Evolutionary conservation across 1,140 invertebrate genomes (phyloP).

Genomic region (Tetramorium simillimum): DNA sequence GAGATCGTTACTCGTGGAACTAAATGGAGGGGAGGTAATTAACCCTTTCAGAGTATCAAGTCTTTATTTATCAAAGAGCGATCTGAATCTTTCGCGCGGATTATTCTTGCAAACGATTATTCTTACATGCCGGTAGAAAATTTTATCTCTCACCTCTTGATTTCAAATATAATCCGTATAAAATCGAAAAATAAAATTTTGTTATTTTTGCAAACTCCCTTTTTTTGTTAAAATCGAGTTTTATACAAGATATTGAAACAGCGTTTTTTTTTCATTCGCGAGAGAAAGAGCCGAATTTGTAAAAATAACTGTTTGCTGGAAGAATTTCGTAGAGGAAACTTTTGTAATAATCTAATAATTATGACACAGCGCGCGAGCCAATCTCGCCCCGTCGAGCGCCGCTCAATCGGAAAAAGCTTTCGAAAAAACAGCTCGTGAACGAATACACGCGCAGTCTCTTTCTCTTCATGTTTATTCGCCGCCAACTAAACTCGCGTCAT

Average conservation of each 20-base stretch:
- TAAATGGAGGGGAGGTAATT: slow-evolving; percentile 34
- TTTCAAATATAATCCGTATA: neutral
- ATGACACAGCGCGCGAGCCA: slow-evolving; percentile 8
- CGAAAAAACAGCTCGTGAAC: slow-evolving; percentile 39
- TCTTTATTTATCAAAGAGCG: slow-evolving; percentile 8
- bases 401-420: slow-evolving; percentile 54
- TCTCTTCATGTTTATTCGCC: slow-evolving; percentile 53
- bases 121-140: neutral
- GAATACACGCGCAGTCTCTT: slow-evolving; percentile 34
- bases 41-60: neutral
- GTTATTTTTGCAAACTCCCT: slow-evolving; percentile 12
- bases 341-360: slow-evolving; percentile 59
- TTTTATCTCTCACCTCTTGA: neutral
- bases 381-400: neutral
- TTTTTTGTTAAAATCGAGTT: neutral
- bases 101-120: neutral
- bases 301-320: slow-evolving; percentile 22
- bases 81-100: neutral
- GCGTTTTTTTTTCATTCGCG: neutral
- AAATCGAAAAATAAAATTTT: neutral
- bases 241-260: neutral
- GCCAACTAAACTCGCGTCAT: slow-evolving; percentile 59
- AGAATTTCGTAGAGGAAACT: slow-evolving; percentile 33
- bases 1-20: slow-evolving; percentile 26
- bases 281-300: neutral